These are phyloP conservation scores for Orthonyx spaldingii DNA, from an alignment of 2,113 vertebrate genomes.

Conservation along the genomic window DNA sequence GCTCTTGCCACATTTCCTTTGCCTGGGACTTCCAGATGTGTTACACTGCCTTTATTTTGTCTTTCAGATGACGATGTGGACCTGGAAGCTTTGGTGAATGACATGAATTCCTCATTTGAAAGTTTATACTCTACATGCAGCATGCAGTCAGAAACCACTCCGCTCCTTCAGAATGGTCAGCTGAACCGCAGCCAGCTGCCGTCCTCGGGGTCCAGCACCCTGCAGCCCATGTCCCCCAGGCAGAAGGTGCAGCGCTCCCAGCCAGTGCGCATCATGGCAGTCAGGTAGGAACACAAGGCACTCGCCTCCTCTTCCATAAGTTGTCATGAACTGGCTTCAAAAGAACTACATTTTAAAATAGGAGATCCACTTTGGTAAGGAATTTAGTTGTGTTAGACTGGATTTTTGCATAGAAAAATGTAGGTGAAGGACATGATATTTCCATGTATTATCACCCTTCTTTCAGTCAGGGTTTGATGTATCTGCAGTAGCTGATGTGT, in stretches of 20 bases:
- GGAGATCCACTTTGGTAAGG: accelerated
- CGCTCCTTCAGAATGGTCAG: conserved; percentile 87
- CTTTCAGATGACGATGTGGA: conserved; percentile 91
- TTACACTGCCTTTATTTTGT: neutral
- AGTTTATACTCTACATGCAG: conserved; percentile 81
- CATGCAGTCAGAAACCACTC: conserved; percentile 79
- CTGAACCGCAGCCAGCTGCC: conserved; percentile 60
- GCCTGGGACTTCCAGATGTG: neutral
- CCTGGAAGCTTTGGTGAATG: conserved; percentile 89
- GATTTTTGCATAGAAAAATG: neutral
- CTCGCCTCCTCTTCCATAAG: neutral
- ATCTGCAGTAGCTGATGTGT: neutral
- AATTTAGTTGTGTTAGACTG: neutral
- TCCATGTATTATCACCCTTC: neutral
- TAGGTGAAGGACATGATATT: neutral
- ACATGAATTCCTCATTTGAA: conserved; percentile 92
- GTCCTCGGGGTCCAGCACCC: neutral
- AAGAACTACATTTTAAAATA: accelerated
- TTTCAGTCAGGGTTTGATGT: neutral
- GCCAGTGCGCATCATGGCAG: conserved; percentile 91
- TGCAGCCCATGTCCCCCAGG: conserved; percentile 57
- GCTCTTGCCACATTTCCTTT: neutral
- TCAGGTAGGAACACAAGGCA: conserved; percentile 74
- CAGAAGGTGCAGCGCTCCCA: conserved; percentile 86
- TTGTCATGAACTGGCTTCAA: neutral